Evolutionary conservation across 2,797 vertebrate genomes (phyloP).

Genomic region (Melanotaenia boesemani): DNA sequence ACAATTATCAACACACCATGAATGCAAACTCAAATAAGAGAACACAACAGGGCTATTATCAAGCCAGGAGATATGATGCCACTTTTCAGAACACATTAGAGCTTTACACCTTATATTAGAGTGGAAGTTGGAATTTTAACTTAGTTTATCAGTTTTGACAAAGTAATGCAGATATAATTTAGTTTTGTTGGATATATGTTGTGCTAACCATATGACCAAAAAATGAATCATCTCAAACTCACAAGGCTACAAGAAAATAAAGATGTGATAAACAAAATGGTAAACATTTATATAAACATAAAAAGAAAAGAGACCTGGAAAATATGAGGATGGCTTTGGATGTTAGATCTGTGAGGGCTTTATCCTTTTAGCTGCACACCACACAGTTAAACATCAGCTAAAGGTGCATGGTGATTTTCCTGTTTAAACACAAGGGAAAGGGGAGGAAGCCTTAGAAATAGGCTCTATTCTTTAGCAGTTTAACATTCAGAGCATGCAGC

Average conservation of each 20-base stretch:
- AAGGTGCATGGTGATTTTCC: slow-evolving; percentile 66
- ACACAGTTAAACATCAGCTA: slow-evolving; percentile 68
- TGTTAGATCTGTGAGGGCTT: slow-evolving; percentile 45
- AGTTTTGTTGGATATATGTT: too few species aligned
- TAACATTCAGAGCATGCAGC: slow-evolving; percentile 76
- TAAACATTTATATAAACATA: neutral
- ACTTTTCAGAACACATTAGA: slow-evolving; percentile 12
- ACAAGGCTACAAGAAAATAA: neutral
- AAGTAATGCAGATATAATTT: neutral
- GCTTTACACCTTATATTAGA: slow-evolving; percentile 7
- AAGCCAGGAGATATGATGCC: slow-evolving; percentile 34
- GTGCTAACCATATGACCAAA: neutral
- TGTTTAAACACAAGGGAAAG: slow-evolving; percentile 65
- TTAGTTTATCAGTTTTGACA: neutral
- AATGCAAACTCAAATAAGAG: slow-evolving; percentile 55
- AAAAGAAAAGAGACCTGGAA: slow-evolving; percentile 36
- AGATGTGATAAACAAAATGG: slow-evolving; percentile 21
- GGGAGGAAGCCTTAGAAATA: slow-evolving; percentile 63
- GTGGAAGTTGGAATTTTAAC: neutral
- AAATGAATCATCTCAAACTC: neutral
- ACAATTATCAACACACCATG: slow-evolving; percentile 71
- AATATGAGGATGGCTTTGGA: slow-evolving; percentile 36
- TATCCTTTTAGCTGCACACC: slow-evolving; percentile 55
- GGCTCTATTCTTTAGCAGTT: slow-evolving; percentile 69
- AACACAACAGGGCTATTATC: slow-evolving; percentile 42